These are phyloP conservation scores for Sylvilagus bachmani DNA, from an alignment of 2,113 vertebrate species.

Conservation along the genomic window DNA sequence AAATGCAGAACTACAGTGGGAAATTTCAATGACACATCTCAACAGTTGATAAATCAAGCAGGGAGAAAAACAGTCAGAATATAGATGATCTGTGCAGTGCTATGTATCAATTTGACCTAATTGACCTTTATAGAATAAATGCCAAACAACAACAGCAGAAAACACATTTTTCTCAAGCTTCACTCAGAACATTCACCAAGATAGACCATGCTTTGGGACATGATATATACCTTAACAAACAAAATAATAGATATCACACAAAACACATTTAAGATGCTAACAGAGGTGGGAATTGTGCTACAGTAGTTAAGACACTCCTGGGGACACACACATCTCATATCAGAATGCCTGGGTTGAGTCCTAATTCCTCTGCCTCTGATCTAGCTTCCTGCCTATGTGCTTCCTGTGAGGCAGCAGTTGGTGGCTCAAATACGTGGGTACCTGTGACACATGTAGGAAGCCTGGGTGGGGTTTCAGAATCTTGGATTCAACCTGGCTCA, in stretches of 20 bases:
- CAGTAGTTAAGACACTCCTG: too few relatives aligned
- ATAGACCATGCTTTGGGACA: background rate
- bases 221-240: background rate
- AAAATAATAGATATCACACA: background rate
- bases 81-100: background rate
- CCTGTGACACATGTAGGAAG: too few relatives aligned
- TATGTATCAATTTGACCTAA: background rate
- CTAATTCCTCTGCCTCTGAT: too few relatives aligned
- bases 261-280: background rate
- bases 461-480: too few relatives aligned
- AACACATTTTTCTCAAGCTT: background rate
- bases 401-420: too few relatives aligned
- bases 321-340: too few relatives aligned
- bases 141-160: background rate
- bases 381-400: too few relatives aligned
- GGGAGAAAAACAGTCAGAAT: conserved; percentile 44
- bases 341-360: too few relatives aligned
- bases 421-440: too few relatives aligned
- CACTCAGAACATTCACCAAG: background rate
- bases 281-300: background rate
- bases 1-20: background rate
- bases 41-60: background rate
- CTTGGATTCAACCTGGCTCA: too few relatives aligned
- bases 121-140: background rate
- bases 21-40: background rate